Evolutionary conservation across 2,888 invertebrate species (phyloP).

Genomic region (Lepetodrilus schrolli): DNA sequence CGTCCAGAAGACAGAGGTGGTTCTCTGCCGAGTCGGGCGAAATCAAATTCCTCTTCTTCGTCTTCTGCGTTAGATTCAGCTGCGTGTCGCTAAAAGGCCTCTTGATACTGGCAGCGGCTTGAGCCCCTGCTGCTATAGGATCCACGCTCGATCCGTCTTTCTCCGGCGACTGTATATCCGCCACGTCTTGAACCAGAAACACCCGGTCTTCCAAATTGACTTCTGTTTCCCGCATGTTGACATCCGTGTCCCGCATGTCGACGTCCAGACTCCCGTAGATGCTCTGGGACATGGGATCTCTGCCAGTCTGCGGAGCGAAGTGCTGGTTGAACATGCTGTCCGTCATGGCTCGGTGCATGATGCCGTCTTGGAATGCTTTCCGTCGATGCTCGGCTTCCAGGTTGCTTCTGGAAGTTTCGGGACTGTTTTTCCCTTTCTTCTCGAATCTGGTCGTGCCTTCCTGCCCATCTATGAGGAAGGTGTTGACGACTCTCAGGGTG

Average conservation of each 20-base stretch:
- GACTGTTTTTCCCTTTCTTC: not conserved
- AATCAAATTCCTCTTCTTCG: not conserved
- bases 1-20: constrained; percentile 81
- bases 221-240: no score
- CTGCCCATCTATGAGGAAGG: constrained; percentile 79
- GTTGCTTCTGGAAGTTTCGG: not conserved
- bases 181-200: constrained; percentile 2
- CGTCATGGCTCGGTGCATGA: constrained; percentile 48
- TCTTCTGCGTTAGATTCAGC: not conserved
- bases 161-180: constrained; percentile 25
- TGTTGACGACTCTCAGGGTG: constrained; percentile 85
- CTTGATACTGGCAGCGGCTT: not conserved
- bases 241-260: constrained; percentile 56
- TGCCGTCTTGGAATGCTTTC: constrained; percentile 30
- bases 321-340: constrained; percentile 57
- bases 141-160: constrained; percentile 52
- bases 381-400: not conserved
- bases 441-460: constrained; percentile 26
- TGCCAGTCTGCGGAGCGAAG: constrained; percentile 44
- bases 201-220: constrained; percentile 10
- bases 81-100: not conserved
- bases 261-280: constrained; percentile 69
- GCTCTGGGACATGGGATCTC: constrained; percentile 69
- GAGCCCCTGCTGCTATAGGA: constrained; percentile 33
- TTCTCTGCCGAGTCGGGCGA: not conserved